These are phyloP conservation scores for Drosophila phalerata DNA, from an alignment of 2,888 invertebrate genomes.

Conservation along the genomic window DNA sequence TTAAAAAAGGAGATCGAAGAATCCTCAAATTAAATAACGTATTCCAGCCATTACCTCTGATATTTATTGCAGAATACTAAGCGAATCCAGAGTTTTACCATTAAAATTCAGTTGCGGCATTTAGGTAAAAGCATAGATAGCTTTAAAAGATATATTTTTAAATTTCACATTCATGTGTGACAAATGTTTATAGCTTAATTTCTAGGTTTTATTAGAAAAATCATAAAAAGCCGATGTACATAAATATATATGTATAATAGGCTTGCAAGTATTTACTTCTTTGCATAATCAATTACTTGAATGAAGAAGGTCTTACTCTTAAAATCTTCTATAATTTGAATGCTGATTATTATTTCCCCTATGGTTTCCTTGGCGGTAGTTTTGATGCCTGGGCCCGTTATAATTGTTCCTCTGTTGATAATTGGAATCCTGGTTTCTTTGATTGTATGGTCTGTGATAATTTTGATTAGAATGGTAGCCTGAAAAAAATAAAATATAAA, in stretches of 20 bases:
- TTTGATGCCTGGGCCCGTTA: slow-evolving; percentile 37
- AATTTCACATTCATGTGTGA: not conserved
- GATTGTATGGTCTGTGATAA: slow-evolving; percentile 43
- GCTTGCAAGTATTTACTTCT: slow-evolving; percentile 9
- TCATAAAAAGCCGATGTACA: slow-evolving; percentile 4
- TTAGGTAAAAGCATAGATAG: not conserved
- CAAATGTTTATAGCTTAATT: not conserved
- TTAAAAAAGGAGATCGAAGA: no score
- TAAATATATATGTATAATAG: slow-evolving; percentile 5
- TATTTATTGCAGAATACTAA: no score
- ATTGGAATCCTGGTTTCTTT: slow-evolving; percentile 39
- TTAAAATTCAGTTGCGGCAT: not conserved
- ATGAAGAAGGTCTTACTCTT: not conserved
- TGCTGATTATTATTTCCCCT: slow-evolving; percentile 48
- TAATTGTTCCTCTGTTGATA: slow-evolving; percentile 40
- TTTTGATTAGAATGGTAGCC: slow-evolving; percentile 41
- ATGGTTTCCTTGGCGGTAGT: slow-evolving; percentile 26
- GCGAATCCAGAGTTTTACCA: not conserved
- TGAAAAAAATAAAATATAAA: slow-evolving; percentile 3
- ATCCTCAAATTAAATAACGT: no score
- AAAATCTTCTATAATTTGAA: slow-evolving; percentile 54
- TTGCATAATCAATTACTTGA: not conserved
- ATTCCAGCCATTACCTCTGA: no score
- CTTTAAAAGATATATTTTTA: slow-evolving; percentile 3
- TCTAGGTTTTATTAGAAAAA: slow-evolving; percentile 8